Evolutionary conservation across 2,797 vertebrate genomes (phyloP), one percentile per base, ranked within the genome.

Genomic region (Gorsachius magnificus): DNA sequence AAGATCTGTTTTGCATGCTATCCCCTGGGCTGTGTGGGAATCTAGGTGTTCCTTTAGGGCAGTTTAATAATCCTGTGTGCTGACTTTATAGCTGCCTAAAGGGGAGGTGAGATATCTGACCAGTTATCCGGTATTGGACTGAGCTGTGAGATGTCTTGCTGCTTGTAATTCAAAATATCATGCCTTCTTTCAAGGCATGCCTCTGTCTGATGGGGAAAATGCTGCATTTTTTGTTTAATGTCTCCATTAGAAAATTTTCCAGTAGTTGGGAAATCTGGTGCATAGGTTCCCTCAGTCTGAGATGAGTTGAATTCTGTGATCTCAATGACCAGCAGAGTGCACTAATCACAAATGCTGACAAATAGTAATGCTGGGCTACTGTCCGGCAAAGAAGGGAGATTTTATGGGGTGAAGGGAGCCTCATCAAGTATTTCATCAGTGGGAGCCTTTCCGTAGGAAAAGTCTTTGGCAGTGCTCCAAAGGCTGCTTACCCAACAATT

Each of bases 251-350:
- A 53, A 77, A 75, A 38, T 28, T 41, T 60, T 2, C 1, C 33
- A 53, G 36, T 56, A 43, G 25, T 11, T 80, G 46, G 56, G 26
- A 65, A 69, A 48, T 5, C 12, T 63, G 20, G 11, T 58, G 8
- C 22, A 1, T 51, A 20, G 13, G 9, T 69, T 79, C 13, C 3
- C 12, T 85, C 35, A 19, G 26, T 78, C 50, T 65, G 50, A 66
- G 46, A 11, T 24, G 46, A 53, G 14, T 54, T 68, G 41, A 66
- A 53, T 91, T 24, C 24, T 68, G 18, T 78, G 36, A 69, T 72
- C 41, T 72, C 25, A 28, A 1, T 83, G 83, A 65, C 95, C 96
- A 96, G 93, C 93, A 96, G 94, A 91, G 96, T 81, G 94, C 95
- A 76, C 65, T 93, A 68, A 81, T 90, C 85, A 83, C 94, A 84